Conservation (phyloP, 2,113 vertebrate species). For the Coregonus clupeaformis region DNA sequence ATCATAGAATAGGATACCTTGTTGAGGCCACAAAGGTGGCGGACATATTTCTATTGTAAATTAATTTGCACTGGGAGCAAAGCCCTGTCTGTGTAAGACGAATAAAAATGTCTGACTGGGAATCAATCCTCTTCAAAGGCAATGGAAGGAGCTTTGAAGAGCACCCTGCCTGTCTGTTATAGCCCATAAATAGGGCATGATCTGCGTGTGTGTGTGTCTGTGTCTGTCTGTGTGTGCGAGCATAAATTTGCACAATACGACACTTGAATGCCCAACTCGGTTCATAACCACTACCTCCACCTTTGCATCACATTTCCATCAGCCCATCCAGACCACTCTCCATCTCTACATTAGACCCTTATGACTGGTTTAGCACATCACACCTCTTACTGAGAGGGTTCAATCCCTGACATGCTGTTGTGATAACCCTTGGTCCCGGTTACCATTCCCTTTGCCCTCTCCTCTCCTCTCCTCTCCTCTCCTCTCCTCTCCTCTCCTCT, state of each 20-base stretch:
- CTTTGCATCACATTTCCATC: no score
- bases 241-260: not conserved
- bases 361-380: no score
- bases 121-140: slow-evolving; percentile 55
- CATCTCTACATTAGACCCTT: not conserved
- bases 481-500: no score
- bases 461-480: no score
- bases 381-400: no score
- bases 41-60: slow-evolving; percentile 13
- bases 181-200: slow-evolving; percentile 27
- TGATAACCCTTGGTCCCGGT: no score
- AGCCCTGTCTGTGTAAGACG: slow-evolving; percentile 26
- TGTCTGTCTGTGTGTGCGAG: slow-evolving; percentile 14
- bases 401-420: no score
- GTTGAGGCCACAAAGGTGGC: slow-evolving; percentile 7
- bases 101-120: slow-evolving; percentile 30
- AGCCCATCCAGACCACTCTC: no score
- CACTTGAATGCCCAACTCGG: not conserved
- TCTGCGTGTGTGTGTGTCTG: not conserved
- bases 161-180: slow-evolving; percentile 24
- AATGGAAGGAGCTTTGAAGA: slow-evolving; percentile 34
- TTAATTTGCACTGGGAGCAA: slow-evolving; percentile 33
- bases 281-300: not conserved
- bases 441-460: no score
- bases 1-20: not conserved